Base-by-base conservation (phyloP, 2,113 vertebrate species). In the Penelope pileata region DNA sequence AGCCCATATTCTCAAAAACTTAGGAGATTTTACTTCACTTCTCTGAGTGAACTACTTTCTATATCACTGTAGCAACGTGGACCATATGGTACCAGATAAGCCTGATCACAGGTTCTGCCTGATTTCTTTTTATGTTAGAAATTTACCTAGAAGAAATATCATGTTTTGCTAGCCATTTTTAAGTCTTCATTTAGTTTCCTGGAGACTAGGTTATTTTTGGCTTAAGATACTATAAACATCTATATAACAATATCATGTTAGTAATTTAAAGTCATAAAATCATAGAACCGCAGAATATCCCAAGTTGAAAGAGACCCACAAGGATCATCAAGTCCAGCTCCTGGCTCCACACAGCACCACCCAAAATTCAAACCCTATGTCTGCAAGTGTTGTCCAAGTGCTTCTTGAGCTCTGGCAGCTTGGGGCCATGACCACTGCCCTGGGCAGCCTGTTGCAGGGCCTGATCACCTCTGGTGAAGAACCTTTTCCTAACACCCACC, bases 161-260 rank as follows among this genome's bases (percentile, higher is more conserved):
- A 86, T 93, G 88, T 94, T 93, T 59, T 45, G 23, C 58, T 64
- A 91, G 64, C 48, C 32, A 42, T 95, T 74, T 36, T 94, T 24
- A 95, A 96, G 72, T 81, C 45, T 96, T 60, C 4, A 60, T 92
- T 88, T 92, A 74, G 26, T 95, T 94, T 91, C n/a, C 58, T 94
- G 59, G 45, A 38, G 86, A 83, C 24, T 59, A 66, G 86, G 62
- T 83, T 74, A 91, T 96, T 95, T 93, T 96, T 96, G 6, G 24
- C 72, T 81, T 50, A 66, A 93, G 60, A 85, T 67, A 89, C 76
- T 24, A 7, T 69, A 81, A 93, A 88, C 36, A 87, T 96, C n/a
- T 90, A 69, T 29, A 96, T 92, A 93, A 26, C 19, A 63, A 84
- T 80, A 66, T 88, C 50, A 26, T 62, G 69, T 90, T 88, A 83